phyloP scores from a whole-genome alignment of 2,797 vertebrate genomes.

The Diplodus sargus region DNA sequence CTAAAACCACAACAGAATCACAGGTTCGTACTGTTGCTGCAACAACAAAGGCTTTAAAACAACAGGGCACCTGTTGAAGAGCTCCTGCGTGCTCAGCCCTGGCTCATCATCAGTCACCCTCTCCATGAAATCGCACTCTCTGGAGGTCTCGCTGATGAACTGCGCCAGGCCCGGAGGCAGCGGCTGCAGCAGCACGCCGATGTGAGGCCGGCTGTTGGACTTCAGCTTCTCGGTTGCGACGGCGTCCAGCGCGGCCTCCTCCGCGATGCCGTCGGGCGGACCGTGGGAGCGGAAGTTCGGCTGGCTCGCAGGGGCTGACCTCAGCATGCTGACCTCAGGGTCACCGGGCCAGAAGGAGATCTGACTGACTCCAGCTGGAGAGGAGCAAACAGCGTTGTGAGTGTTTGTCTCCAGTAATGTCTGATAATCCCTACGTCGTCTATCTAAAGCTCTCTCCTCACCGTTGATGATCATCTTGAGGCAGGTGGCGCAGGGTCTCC shows the following conservation, averaged over 20 bases:
- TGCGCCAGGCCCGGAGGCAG: constrained; percentile 87
- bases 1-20: too few species aligned
- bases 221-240: constrained; percentile 92
- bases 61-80: constrained; percentile 79
- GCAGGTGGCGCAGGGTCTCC: constrained; percentile 95
- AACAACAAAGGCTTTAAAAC: not conserved
- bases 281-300: not conserved
- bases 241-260: constrained; percentile 91
- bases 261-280: constrained; percentile 59
- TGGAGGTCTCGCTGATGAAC: constrained; percentile 91
- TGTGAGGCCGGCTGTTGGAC: constrained; percentile 92
- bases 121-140: constrained; percentile 90
- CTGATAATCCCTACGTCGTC: not conserved
- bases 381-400: constrained; percentile 6
- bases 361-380: constrained; percentile 91
- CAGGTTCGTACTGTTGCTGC: not conserved
- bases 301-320: constrained; percentile 25
- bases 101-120: constrained; percentile 82
- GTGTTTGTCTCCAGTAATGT: not conserved
- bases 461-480: constrained; percentile 98
- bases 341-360: constrained; percentile 97
- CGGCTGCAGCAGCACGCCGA: constrained; percentile 91
- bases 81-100: constrained; percentile 71
- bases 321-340: constrained; percentile 92
- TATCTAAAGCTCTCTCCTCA: constrained; percentile 69